Conservation (phyloP, 1,140 invertebrate species). For the Drosophila yakuba region DNA sequence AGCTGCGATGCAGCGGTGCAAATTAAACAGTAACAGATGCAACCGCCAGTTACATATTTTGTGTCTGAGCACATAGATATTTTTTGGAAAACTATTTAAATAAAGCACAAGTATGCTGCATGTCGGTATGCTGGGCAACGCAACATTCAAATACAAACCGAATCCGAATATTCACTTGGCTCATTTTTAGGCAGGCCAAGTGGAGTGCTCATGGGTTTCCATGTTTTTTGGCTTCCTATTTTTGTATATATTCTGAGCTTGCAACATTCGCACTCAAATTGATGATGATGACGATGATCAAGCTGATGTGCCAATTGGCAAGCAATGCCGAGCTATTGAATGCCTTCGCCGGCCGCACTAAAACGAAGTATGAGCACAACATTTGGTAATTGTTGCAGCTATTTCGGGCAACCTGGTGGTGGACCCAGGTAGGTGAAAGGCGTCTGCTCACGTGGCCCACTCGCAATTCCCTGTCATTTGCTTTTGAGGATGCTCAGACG, state of each 20-base stretch:
- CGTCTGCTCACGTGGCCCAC: constrained; percentile 35
- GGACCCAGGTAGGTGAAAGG: constrained; percentile 47
- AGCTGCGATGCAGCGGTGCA: constrained; percentile 48
- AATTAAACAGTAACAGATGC: constrained; percentile 49
- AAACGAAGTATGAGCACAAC: constrained; percentile 13
- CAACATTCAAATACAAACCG: constrained; percentile 46
- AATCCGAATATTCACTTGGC: constrained; percentile 68
- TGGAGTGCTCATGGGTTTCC: constrained; percentile 54
- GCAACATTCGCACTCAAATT: constrained; percentile 72
- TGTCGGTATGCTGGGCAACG: constrained; percentile 63
- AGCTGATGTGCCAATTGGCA: constrained; percentile 67
- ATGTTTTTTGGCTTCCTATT: constrained; percentile 16
- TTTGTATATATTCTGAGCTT: constrained; percentile 32
- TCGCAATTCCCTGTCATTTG: constrained; percentile 16
- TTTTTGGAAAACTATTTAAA: constrained; percentile 60
- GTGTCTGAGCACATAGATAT: constrained; percentile 5
- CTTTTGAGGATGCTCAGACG: constrained; percentile 43
- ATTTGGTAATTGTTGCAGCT: constrained; percentile 68
- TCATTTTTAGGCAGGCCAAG: constrained; percentile 73
- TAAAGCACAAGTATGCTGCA: constrained; percentile 59
- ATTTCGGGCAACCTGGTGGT: constrained; percentile 34
- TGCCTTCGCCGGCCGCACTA: constrained; percentile 20
- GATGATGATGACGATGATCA: constrained; percentile 57
- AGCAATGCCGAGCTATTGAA: constrained; percentile 53
- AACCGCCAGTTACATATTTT: constrained; percentile 50